A percentile compares a stretch with the other conserved stretches of the same genome.
phyloP scores from a whole-genome alignment of 2,113 vertebrate species.

The Sterna hirundo region DNA sequence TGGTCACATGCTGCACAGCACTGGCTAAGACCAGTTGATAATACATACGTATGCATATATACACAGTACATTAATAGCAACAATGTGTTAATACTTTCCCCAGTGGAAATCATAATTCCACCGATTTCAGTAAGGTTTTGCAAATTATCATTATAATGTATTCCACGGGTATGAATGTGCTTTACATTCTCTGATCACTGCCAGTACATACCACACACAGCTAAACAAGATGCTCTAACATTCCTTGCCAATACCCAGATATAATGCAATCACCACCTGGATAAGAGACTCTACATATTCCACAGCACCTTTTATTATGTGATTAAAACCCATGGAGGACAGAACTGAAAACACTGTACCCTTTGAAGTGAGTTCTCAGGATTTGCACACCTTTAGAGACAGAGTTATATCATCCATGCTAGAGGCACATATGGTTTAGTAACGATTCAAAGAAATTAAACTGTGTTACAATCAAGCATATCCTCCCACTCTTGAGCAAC shows the following conservation, averaged over 20 bases:
- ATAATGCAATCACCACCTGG: not conserved
- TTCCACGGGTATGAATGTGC: not conserved
- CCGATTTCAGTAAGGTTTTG: not conserved
- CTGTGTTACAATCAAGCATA: not conserved
- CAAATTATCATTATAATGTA: not conserved
- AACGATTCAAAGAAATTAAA: not conserved
- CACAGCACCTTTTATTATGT: not conserved
- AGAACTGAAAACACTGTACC: not conserved
- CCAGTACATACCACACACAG: not conserved
- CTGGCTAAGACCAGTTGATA: not conserved
- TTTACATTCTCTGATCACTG: not conserved
- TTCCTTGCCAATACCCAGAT: not conserved
- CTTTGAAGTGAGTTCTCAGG: not conserved
- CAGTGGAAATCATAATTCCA: not conserved
- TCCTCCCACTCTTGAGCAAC: not conserved
- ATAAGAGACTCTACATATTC: not conserved
- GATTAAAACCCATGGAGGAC: not conserved
- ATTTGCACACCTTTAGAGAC: not conserved
- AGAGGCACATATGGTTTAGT: not conserved
- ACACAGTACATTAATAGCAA: not conserved
- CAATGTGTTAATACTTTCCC: not conserved
- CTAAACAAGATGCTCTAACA: constrained; percentile 23
- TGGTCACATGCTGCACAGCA: not conserved
- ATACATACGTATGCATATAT: not conserved
- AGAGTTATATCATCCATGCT: not conserved